Percentiles rank a stretch among this genome's conserved stretches.
Evolutionary conservation across 2,888 invertebrate species (phyloP).

Genomic region (Anagyrus pseudococci): DNA sequence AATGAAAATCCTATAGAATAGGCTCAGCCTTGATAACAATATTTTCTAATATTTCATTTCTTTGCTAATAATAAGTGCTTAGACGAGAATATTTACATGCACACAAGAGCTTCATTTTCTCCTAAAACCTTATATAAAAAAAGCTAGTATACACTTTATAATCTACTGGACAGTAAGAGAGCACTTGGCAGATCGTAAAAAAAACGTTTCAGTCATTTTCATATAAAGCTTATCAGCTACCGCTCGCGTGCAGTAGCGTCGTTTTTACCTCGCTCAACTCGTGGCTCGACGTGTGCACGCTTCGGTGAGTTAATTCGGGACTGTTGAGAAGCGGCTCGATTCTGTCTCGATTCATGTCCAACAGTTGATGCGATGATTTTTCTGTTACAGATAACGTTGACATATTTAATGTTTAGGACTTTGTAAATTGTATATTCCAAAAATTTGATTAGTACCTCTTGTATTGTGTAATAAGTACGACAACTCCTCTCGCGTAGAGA

Average conservation of each 20-base stretch:
- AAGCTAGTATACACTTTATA: no score
- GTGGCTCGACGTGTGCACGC: conserved; percentile 51
- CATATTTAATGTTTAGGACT: conserved; percentile 4
- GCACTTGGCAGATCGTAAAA: background rate
- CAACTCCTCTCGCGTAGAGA: conserved; percentile 68
- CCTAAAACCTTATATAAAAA: no score
- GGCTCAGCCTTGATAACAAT: no score
- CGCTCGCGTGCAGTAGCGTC: conserved; percentile 53
- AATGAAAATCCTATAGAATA: no score
- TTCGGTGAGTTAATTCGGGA: conserved; percentile 53
- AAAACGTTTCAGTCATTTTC: conserved; percentile 3
- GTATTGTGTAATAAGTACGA: conserved; percentile 64
- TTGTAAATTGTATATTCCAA: background rate
- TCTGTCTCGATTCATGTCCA: conserved; percentile 49
- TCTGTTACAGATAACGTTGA: no score
- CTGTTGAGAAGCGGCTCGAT: conserved; percentile 43
- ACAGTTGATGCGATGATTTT: conserved; percentile 48
- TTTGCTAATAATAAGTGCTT: no score
- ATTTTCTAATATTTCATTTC: no score
- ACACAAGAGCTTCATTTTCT: no score
- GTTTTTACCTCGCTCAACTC: conserved; percentile 58
- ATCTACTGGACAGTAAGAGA: no score
- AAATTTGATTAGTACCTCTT: conserved; percentile 46
- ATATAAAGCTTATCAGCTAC: conserved; percentile 46
- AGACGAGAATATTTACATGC: no score